These are phyloP conservation scores for Scaptomyza cyrtandrae DNA, from an alignment of 2,888 invertebrate species.

Conservation along the genomic window DNA sequence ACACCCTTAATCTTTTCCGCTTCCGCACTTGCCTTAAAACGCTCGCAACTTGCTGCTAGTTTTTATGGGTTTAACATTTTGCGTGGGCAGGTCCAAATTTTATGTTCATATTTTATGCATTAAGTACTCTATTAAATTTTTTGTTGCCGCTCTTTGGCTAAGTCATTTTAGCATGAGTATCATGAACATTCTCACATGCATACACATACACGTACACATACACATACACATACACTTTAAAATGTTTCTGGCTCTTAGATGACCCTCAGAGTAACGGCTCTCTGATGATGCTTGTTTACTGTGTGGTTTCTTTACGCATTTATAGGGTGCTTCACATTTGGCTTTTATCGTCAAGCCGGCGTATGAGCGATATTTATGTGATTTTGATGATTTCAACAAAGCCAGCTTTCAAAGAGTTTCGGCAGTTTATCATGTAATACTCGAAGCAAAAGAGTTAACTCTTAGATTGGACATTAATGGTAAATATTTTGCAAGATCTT, in stretches of 20 bases:
- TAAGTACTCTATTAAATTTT: conserved; percentile 73
- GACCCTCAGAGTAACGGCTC: conserved; percentile 22
- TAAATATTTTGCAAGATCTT: not conserved
- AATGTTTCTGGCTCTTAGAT: conserved; percentile 11
- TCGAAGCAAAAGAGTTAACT: too few species aligned
- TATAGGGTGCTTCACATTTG: conserved; percentile 47
- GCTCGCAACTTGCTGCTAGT: conserved; percentile 39
- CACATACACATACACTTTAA: not conserved
- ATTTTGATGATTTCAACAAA: conserved; percentile 24
- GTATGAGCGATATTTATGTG: conserved; percentile 62
- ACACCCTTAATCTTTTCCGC: not conserved
- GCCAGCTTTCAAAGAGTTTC: not conserved
- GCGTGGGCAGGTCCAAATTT: conserved; percentile 45
- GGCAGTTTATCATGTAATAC: not conserved
- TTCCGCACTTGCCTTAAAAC: conserved; percentile 6
- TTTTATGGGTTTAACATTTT: conserved; percentile 30
- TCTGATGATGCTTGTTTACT: conserved; percentile 26
- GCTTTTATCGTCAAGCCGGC: conserved; percentile 32
- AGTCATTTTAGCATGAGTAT: conserved; percentile 6
- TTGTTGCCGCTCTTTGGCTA: conserved; percentile 34
- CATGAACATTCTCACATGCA: not conserved
- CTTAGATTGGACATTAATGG: not conserved
- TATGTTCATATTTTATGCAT: conserved; percentile 67
- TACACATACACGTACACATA: not conserved
- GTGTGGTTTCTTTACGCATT: conserved; percentile 46